These are phyloP conservation scores for Stratiolaelaps scimitus DNA, from an alignment of 1,140 invertebrate species.

Conservation along the genomic window DNA sequence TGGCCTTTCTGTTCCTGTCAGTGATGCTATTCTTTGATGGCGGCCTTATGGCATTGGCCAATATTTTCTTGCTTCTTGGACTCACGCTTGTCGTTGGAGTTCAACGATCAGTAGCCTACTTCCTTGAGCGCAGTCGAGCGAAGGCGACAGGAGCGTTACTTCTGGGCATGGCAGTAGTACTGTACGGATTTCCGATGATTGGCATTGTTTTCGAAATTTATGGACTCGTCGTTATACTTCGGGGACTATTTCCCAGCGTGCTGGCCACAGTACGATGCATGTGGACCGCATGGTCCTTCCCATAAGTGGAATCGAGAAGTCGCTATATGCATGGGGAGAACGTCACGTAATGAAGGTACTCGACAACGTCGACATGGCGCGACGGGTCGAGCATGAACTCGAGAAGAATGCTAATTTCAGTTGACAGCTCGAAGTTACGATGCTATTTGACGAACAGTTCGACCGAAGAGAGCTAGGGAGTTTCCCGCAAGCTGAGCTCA, in stretches of 20 bases:
- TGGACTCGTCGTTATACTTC: slow-evolving; percentile 9
- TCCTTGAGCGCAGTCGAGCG: slow-evolving; percentile 1
- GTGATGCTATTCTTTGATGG: slow-evolving; percentile 11
- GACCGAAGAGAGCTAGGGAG: too few species aligned
- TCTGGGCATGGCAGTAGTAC: not conserved
- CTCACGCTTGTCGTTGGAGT: not conserved
- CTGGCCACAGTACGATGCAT: not conserved
- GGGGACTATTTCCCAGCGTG: slow-evolving; percentile 9
- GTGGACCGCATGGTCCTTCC: slow-evolving; percentile 3
- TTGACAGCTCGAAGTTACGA: too few species aligned
- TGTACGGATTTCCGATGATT: not conserved
- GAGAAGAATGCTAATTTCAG: too few species aligned
- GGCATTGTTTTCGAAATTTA: slow-evolving; percentile 19
- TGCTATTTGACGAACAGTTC: too few species aligned
- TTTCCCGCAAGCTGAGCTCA: too few species aligned
- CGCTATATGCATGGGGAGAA: too few species aligned
- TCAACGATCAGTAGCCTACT: not conserved
- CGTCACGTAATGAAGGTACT: too few species aligned
- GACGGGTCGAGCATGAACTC: too few species aligned
- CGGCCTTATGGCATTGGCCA: not conserved
- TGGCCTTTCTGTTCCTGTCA: not conserved
- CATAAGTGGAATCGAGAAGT: not conserved
- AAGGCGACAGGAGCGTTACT: not conserved
- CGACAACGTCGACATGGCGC: too few species aligned
- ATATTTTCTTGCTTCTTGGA: not conserved